phyloP scores from a whole-genome alignment of 2,888 invertebrate genomes.

The Caenorhabditis sp. region DNA sequence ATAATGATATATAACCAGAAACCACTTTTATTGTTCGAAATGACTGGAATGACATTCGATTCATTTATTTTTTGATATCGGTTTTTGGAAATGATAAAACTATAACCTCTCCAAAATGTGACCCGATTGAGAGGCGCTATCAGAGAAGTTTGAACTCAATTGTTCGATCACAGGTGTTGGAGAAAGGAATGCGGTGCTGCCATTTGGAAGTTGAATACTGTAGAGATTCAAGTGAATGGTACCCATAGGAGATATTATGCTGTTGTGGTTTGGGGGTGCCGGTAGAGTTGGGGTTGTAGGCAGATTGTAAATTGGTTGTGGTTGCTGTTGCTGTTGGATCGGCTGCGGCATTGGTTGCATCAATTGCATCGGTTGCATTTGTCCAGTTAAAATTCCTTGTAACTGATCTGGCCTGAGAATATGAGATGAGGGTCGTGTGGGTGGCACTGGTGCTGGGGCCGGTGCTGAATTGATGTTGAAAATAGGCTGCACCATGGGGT shows the following conservation, averaged over 20 bases:
- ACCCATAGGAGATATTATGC: constrained; percentile 44
- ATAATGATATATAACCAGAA: constrained; percentile 26
- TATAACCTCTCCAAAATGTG: constrained; percentile 48
- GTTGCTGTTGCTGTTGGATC: constrained; percentile 3
- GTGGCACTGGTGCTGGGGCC: background rate
- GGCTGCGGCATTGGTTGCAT: background rate
- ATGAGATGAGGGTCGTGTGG: constrained; percentile 5
- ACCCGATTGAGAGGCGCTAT: constrained; percentile 49
- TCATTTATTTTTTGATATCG: background rate
- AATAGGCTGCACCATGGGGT: constrained; percentile 42
- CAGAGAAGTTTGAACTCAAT: constrained; percentile 31
- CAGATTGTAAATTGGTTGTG: constrained; percentile 6
- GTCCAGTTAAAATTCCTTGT: constrained; percentile 8
- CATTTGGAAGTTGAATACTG: constrained; percentile 49
- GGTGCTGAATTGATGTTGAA: constrained; percentile 50
- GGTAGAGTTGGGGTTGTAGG: background rate
- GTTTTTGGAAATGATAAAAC: constrained; percentile 22
- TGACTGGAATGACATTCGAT: background rate
- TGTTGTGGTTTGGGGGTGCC: background rate
- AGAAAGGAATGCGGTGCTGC: constrained; percentile 21
- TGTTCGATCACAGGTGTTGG: constrained; percentile 41
- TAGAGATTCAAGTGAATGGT: constrained; percentile 50
- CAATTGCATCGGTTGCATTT: background rate
- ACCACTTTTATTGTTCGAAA: constrained; percentile 17
- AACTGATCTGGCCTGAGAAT: constrained; percentile 29